phyloP scores from a whole-genome alignment of 2,888 invertebrate species.

The Cyrtodaria siliqua region DNA sequence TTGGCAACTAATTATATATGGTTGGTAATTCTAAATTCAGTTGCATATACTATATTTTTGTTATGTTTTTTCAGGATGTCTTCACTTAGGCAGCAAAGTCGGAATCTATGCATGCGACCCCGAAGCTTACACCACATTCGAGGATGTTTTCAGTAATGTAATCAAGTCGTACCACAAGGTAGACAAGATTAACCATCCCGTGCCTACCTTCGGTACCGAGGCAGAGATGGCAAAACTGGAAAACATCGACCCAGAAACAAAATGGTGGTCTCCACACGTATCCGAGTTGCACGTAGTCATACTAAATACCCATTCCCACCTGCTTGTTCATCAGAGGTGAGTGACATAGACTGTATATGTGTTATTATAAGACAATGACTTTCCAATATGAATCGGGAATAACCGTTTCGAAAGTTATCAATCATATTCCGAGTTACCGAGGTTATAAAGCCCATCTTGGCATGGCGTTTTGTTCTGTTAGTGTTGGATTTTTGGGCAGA shows the following conservation, averaged over 20 bases:
- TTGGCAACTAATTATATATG: too few relatives aligned
- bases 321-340: constrained; percentile 91
- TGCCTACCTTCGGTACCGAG: constrained; percentile 90
- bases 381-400: too few relatives aligned
- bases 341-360: not conserved
- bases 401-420: too few relatives aligned
- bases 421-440: too few relatives aligned
- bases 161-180: constrained; percentile 88
- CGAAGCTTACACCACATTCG: constrained; percentile 96
- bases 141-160: constrained; percentile 98
- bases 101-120: constrained; percentile 99
- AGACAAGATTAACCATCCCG: constrained; percentile 89
- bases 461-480: too few relatives aligned
- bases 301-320: constrained; percentile 86
- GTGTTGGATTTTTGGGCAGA: too few relatives aligned
- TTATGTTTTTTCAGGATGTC: constrained; percentile 64
- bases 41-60: too few relatives aligned
- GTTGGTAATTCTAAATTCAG: too few relatives aligned
- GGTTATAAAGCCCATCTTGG: too few relatives aligned
- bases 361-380: too few relatives aligned
- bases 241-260: constrained; percentile 94
- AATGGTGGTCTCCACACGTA: constrained; percentile 89
- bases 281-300: constrained; percentile 82
- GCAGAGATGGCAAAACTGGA: constrained; percentile 85
- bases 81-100: constrained; percentile 71